phyloP scores from a whole-genome alignment of 2,113 vertebrate genomes.

The Felis chaus region DNA sequence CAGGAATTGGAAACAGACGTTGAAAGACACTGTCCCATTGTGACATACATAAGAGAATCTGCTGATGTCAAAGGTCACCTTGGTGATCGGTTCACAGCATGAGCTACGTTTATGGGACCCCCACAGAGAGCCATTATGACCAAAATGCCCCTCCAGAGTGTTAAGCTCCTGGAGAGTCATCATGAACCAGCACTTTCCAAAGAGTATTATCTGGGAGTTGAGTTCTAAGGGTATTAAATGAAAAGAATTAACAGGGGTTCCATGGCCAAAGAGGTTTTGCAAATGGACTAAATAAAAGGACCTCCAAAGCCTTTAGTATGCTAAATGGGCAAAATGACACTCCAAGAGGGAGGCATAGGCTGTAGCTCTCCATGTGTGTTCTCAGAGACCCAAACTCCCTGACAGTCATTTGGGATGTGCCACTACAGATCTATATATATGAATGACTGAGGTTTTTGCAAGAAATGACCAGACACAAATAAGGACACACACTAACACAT shows the following conservation, averaged over 20 bases:
- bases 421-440: neutral
- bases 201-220: neutral
- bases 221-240: neutral
- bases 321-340: neutral
- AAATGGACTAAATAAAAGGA: neutral
- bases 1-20: neutral
- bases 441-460: neutral
- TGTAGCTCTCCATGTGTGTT: neutral
- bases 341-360: neutral
- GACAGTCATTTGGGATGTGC: neutral
- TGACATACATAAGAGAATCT: neutral
- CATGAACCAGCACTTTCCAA: neutral
- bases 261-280: neutral
- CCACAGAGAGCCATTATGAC: neutral
- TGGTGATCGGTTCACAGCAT: neutral
- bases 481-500: neutral
- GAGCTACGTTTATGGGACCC: neutral
- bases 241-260: neutral
- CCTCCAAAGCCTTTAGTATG: neutral
- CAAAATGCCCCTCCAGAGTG: neutral
- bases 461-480: neutral
- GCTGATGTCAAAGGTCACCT: neutral
- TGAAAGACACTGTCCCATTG: neutral
- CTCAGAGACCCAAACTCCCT: neutral
- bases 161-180: neutral